Evolutionary conservation across 1,140 invertebrate species (phyloP).

Genomic region (Diorhabda elongata): DNA sequence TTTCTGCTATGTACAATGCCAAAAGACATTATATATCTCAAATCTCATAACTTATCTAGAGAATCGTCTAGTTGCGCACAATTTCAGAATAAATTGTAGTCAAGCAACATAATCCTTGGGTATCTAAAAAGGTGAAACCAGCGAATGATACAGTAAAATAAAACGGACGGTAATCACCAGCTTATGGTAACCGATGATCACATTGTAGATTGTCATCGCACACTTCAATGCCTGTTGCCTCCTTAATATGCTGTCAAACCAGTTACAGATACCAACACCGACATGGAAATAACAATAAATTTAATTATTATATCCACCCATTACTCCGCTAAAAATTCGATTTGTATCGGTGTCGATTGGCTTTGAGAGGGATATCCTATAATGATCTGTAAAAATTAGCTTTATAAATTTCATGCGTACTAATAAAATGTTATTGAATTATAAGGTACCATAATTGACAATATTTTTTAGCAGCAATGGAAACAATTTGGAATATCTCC

Average conservation of each 20-base stretch:
- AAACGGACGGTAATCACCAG: constrained; percentile 1
- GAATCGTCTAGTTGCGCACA: background rate
- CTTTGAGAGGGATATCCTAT: background rate
- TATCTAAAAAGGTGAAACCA: constrained; percentile 1
- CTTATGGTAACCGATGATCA: constrained; percentile 8
- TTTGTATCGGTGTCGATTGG: background rate
- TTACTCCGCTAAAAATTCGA: background rate
- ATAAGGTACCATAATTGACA: too few species aligned
- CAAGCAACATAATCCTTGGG: background rate
- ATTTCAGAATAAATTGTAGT: constrained; percentile 3
- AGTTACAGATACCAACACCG: constrained; percentile 1
- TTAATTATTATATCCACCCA: constrained; percentile 5
- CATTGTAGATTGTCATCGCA: constrained; percentile 12
- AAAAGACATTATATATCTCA: too few species aligned
- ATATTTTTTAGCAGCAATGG: too few species aligned
- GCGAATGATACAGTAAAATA: constrained; percentile 2
- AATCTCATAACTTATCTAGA: background rate
- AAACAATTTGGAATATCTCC: too few species aligned
- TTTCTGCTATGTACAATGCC: too few species aligned
- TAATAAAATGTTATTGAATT: too few species aligned
- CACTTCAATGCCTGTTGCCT: constrained; percentile 7
- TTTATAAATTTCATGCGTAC: background rate
- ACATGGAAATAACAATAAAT: constrained; percentile 12
- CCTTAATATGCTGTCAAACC: constrained; percentile 11
- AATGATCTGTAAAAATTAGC: background rate